These are phyloP conservation scores for Kryptolebias ocellatus DNA, from an alignment of 2,797 vertebrate species.

Conservation along the genomic window DNA sequence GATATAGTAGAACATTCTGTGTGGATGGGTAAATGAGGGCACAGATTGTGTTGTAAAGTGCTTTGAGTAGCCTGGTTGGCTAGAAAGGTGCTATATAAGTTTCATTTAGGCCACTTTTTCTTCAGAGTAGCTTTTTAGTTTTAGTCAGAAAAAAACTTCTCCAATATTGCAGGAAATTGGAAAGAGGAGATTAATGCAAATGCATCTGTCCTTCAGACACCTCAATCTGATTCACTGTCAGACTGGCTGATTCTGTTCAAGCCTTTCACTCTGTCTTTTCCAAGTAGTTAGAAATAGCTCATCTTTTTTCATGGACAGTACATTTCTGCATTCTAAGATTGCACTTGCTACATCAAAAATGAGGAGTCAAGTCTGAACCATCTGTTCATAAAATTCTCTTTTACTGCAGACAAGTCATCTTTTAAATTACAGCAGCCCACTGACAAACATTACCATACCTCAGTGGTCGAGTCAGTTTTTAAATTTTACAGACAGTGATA, in stretches of 20 bases:
- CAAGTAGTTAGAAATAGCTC: not conserved
- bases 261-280: conserved; percentile 1
- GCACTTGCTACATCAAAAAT: not conserved
- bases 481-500: not conserved
- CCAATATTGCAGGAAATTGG: conserved; percentile 6
- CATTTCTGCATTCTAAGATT: conserved; percentile 15
- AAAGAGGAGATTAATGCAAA: conserved; percentile 11
- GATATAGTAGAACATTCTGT: no score
- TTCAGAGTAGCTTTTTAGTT: not conserved
- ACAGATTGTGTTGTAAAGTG: no score
- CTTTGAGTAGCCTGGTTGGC: no score
- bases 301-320: not conserved
- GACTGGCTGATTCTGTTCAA: not conserved
- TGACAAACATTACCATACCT: conserved; percentile 8
- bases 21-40: no score
- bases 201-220: not conserved
- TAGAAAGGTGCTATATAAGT: no score
- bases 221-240: not conserved
- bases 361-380: not conserved
- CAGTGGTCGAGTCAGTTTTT: not conserved
- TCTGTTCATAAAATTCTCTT: conserved; percentile 16
- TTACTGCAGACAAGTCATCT: not conserved
- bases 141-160: not conserved
- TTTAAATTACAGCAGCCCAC: conserved; percentile 14
- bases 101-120: not conserved